Evolutionary conservation across 2,797 vertebrate genomes (phyloP).

Genomic region (Rhinella marina): DNA sequence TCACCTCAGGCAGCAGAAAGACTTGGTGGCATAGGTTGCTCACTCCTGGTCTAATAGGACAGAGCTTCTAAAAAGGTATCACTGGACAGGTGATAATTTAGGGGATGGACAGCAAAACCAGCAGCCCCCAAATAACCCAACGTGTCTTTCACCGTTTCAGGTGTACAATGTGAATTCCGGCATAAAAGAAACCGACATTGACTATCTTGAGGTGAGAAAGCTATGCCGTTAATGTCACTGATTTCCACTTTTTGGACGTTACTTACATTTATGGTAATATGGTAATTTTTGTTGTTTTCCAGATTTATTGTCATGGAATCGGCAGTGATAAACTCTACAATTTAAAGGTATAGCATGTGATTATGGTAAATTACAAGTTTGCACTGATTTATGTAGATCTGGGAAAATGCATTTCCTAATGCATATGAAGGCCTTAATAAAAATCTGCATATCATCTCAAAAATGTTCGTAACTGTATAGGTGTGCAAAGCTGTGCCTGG

Average conservation of each 20-base stretch:
- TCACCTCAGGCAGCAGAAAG: too few species aligned
- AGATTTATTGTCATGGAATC: not conserved
- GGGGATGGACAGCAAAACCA: not conserved
- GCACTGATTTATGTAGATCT: not conserved
- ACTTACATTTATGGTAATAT: not conserved
- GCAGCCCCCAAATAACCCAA: not conserved
- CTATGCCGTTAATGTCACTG: not conserved
- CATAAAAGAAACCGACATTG: constrained; percentile 12
- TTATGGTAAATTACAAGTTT: not conserved
- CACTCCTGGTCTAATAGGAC: too few species aligned
- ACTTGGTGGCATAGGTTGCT: too few species aligned
- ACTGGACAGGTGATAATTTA: too few species aligned
- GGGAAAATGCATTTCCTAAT: not conserved
- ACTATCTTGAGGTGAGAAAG: constrained; percentile 33
- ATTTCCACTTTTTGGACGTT: not conserved
- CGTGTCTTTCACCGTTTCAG: not conserved
- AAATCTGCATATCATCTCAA: too few species aligned
- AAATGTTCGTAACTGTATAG: too few species aligned
- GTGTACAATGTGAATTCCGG: constrained; percentile 16
- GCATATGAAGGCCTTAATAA: too few species aligned
- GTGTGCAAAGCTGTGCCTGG: too few species aligned
- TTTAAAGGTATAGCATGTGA: not conserved
- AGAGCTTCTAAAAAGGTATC: too few species aligned
- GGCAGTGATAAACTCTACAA: not conserved
- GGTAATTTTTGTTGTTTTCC: not conserved